Evolutionary conservation across 2,113 vertebrate genomes (phyloP).

Genomic region (Serinus canaria): DNA sequence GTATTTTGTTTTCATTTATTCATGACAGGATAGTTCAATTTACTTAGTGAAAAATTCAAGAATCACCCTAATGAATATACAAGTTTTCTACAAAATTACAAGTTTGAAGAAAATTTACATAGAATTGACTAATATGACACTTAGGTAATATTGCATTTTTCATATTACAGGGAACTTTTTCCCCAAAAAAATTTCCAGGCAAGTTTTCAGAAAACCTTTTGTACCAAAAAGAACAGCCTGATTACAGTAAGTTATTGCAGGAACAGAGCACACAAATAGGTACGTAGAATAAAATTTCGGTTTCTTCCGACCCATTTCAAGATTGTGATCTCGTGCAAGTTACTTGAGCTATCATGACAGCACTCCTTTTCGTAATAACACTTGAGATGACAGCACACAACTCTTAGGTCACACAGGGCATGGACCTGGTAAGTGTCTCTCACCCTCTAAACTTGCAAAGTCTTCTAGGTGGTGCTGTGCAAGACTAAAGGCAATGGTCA

Average conservation of each 20-base stretch:
- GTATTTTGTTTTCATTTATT: neutral
- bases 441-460: neutral
- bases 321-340: neutral
- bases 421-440: neutral
- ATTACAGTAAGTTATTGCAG: neutral
- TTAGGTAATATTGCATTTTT: slow-evolving; percentile 19
- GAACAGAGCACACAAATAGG: neutral
- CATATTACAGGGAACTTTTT: neutral
- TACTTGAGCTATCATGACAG: neutral
- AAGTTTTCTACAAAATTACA: neutral
- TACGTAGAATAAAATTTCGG: fast-evolving
- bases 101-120: slow-evolving; percentile 10
- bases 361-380: neutral
- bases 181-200: neutral
- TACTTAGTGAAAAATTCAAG: neutral
- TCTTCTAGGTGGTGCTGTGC: neutral
- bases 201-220: neutral
- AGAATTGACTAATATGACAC: neutral
- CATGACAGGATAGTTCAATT: neutral
- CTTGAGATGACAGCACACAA: neutral
- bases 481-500: neutral
- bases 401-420: neutral
- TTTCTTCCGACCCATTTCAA: neutral
- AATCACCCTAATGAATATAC: neutral
- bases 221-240: neutral